Percentiles rank a stretch among this genome's conserved stretches.
These are phyloP conservation scores for Lithophane socia DNA, from an alignment of 2,888 invertebrate species.

Conservation along the genomic window DNA sequence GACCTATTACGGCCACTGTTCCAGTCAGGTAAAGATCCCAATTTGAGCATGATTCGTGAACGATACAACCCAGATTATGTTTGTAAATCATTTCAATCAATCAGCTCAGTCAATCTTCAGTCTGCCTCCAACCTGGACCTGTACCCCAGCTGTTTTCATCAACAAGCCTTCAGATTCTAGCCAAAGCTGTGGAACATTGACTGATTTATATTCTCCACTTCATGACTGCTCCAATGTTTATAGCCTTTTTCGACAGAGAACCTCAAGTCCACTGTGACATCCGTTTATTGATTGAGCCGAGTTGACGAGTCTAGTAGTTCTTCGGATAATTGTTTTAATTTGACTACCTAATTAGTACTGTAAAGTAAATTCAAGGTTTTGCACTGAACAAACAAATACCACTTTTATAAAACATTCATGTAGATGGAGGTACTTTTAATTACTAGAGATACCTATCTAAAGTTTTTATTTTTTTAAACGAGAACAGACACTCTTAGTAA, in stretches of 20 bases:
- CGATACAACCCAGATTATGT: not conserved
- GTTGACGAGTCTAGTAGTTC: not conserved
- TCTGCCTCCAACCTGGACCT: too few relatives aligned
- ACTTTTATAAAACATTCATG: not conserved
- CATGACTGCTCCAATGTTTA: not conserved
- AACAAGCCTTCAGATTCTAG: not conserved
- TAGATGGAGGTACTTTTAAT: constrained; percentile 3
- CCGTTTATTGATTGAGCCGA: not conserved
- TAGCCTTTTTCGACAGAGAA: not conserved
- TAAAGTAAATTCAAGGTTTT: not conserved
- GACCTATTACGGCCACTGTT: not conserved
- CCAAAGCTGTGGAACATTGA: not conserved
- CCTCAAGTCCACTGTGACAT: not conserved
- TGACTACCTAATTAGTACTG: not conserved
- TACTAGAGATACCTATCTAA: not conserved
- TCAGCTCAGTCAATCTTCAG: not conserved
- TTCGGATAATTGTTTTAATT: not conserved
- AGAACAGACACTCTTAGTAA: not conserved
- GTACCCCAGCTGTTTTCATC: not conserved
- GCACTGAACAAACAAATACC: not conserved
- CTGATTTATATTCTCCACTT: not conserved
- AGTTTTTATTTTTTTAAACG: not conserved
- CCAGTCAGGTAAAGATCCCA: not conserved
- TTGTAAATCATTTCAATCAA: not conserved
- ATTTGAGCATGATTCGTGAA: not conserved